Percentiles rank a stretch among this genome's conserved stretches.
phyloP scores from a whole-genome alignment of 2,113 vertebrate genomes.

The Reinhardtius hippoglossoides region DNA sequence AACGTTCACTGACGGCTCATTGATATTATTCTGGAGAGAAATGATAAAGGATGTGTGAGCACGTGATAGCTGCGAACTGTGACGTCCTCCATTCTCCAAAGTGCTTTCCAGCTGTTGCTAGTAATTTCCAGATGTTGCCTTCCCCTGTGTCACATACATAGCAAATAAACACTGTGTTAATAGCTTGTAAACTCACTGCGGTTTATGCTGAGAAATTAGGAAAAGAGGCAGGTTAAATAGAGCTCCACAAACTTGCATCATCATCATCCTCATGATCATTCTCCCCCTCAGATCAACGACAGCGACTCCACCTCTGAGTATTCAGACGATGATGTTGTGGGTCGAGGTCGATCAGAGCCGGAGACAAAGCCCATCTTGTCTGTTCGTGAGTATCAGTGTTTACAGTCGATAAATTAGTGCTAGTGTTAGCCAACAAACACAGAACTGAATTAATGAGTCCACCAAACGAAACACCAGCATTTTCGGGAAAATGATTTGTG shows the following conservation, averaged over 20 bases:
- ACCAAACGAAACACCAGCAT: no score
- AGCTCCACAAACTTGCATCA: background rate
- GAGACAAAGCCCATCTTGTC: conserved; percentile 94
- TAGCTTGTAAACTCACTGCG: conserved; percentile 37
- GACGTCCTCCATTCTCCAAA: conserved; percentile 3
- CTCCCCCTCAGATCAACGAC: conserved; percentile 75
- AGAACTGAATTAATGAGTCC: no score
- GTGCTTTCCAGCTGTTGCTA: conserved; percentile 47
- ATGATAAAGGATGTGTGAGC: conserved; percentile 7
- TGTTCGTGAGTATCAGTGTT: conserved; percentile 87
- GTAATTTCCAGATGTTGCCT: conserved; percentile 65
- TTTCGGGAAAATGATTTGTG: no score
- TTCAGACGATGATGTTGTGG: conserved; percentile 87
- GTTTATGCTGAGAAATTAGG: conserved; percentile 31
- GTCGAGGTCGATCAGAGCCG: conserved; percentile 83
- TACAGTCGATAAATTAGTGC: background rate
- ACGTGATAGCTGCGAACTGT: background rate
- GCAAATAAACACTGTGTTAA: conserved; percentile 32
- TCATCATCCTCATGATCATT: background rate
- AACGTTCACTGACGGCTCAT: conserved; percentile 23
- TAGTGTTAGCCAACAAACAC: background rate
- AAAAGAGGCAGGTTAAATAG: conserved; percentile 1
- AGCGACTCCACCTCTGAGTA: conserved; percentile 88
- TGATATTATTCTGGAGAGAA: conserved; percentile 40
- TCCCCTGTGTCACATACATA: conserved; percentile 12